phyloP scores from a whole-genome alignment of 2,888 invertebrate species.

The Tetranychus piercei region DNA sequence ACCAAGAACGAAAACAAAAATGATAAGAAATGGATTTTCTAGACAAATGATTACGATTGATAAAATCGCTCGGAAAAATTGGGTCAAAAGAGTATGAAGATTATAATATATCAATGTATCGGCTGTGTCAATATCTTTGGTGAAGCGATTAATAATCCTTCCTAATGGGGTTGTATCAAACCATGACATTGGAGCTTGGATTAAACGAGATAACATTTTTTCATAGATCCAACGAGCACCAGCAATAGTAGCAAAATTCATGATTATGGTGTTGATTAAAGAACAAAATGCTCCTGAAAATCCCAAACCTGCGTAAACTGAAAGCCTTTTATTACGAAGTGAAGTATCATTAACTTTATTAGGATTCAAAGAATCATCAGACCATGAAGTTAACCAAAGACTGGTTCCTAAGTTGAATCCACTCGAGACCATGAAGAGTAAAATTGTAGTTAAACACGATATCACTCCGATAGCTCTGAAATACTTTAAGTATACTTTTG shows the following conservation, averaged over 20 bases:
- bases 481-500: constrained; percentile 19
- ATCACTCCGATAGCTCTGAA: constrained; percentile 25
- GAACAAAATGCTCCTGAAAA: background rate
- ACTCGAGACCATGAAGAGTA: background rate
- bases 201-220: constrained; percentile 28
- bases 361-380: constrained; percentile 2
- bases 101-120: constrained; percentile 28
- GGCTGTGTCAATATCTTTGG: constrained; percentile 28
- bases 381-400: constrained; percentile 28
- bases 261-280: background rate
- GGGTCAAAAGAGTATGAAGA: constrained; percentile 24
- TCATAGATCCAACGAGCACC: constrained; percentile 22
- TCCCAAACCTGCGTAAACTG: background rate
- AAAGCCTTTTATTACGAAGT: background rate
- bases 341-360: background rate
- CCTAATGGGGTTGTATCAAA: constrained; percentile 28
- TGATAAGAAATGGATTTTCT: constrained; percentile 31
- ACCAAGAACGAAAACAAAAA: constrained; percentile 31
- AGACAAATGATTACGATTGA: constrained; percentile 29
- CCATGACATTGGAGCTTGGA: constrained; percentile 34
- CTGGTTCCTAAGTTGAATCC: constrained; percentile 23
- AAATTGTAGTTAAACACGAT: constrained; percentile 38
- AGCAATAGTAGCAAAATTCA: background rate
- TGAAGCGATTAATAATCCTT: constrained; percentile 27
- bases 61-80: constrained; percentile 24